These are phyloP conservation scores for Furcifer pardalis DNA, from an alignment of 2,797 vertebrate genomes.

Conservation along the genomic window DNA sequence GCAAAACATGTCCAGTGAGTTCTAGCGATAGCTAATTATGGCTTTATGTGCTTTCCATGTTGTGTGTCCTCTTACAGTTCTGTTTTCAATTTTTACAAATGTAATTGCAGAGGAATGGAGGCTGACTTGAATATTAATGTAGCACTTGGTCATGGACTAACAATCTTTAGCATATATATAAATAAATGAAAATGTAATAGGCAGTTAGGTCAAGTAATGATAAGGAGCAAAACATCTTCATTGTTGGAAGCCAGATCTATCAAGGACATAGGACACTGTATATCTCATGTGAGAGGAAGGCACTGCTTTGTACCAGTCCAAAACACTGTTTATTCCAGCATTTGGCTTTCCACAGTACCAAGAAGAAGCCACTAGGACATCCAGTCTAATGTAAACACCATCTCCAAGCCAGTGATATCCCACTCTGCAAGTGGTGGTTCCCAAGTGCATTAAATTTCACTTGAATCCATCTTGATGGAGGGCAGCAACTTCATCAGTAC, in stretches of 20 bases:
- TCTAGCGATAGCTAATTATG: neutral
- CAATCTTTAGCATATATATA: neutral
- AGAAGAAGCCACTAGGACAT: neutral
- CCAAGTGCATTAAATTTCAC: too few relatives aligned
- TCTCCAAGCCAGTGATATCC: neutral
- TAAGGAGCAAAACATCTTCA: fast-evolving
- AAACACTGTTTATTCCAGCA: neutral
- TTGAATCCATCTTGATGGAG: too few relatives aligned
- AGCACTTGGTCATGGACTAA: neutral
- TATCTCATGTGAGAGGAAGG: constrained; percentile 3
- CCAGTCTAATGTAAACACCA: neutral
- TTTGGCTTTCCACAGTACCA: neutral
- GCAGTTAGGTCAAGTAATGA: neutral
- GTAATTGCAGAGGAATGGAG: neutral
- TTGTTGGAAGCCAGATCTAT: constrained; percentile 1
- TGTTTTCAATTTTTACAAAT: neutral
- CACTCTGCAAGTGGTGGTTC: too few relatives aligned
- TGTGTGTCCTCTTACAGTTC: neutral
- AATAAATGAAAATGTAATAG: constrained; percentile 2
- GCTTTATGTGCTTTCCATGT: too few relatives aligned
- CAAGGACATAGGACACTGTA: neutral
- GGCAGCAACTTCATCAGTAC: too few relatives aligned
- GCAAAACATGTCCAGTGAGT: too few relatives aligned
- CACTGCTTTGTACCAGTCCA: neutral
- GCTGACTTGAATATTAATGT: neutral